Conservation (phyloP, 1,140 invertebrate genomes). For the Calliphora vicina region DNA sequence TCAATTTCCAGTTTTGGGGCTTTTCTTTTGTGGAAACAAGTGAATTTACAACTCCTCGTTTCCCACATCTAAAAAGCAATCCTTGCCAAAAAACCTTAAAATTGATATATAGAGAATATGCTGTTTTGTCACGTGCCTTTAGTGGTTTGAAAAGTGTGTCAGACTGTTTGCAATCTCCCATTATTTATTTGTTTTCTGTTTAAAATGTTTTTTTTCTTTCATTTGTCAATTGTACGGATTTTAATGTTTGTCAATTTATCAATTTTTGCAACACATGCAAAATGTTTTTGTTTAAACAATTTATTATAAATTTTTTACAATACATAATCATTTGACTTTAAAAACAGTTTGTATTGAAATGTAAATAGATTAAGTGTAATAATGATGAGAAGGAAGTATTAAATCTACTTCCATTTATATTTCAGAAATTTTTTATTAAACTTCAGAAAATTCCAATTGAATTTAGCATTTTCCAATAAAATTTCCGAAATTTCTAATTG, state of each 20-base stretch:
- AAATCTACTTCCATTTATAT: too few relatives aligned
- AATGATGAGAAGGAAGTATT: neutral
- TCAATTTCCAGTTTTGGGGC: neutral
- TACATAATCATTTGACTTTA: neutral
- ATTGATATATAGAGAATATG: conserved; percentile 16
- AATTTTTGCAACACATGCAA: conserved; percentile 18
- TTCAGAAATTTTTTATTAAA: too few relatives aligned
- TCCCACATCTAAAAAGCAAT: neutral
- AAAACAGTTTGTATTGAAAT: neutral
- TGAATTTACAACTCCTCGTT: conserved; percentile 12
- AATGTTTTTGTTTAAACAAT: neutral
- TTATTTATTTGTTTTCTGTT: neutral
- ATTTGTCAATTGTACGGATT: neutral
- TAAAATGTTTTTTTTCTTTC: neutral
- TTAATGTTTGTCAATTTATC: conserved; percentile 30
- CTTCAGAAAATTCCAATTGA: too few relatives aligned
- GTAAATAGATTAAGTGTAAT: neutral
- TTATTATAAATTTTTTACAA: neutral
- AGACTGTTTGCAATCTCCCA: neutral
- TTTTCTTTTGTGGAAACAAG: neutral
- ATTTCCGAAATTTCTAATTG: too few relatives aligned
- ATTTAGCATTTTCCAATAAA: too few relatives aligned
- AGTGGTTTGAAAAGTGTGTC: conserved; percentile 22
- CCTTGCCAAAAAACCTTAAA: conserved; percentile 22
- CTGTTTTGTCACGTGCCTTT: conserved; percentile 10